A percentile compares a stretch with the other conserved stretches of the same genome.
phyloP scores from a whole-genome alignment of 37 sponge, comb jelly and placozoan genomes.

The Halisarca cf. caerulea region DNA sequence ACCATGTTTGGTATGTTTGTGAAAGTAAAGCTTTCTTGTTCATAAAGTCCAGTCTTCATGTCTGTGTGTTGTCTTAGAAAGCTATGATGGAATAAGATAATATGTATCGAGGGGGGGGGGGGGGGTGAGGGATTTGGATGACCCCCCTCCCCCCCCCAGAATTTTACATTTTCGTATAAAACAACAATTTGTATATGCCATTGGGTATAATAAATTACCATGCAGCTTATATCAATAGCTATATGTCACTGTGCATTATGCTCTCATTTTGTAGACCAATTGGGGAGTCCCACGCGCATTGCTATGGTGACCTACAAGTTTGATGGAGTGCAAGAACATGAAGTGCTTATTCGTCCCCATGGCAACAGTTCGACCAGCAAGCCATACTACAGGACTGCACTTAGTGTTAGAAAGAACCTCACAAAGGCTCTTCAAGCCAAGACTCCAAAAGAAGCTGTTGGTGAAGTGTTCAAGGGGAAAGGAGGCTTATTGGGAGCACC shows the following conservation, averaged over 20 bases:
- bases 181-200: no score
- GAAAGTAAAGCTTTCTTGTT: no score
- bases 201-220: no score
- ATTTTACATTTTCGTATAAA: no score
- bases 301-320: slow-evolving; percentile 12
- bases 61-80: no score
- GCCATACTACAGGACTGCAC: slow-evolving; percentile 6
- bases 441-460: slow-evolving; percentile 13
- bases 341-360: slow-evolving; percentile 4
- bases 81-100: no score
- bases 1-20: background rate
- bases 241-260: no score
- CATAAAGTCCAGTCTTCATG: no score
- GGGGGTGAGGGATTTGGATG: no score
- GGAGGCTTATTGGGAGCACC: slow-evolving; percentile 6
- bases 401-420: slow-evolving; percentile 1
- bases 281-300: background rate
- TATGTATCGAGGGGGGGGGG: no score
- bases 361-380: background rate
- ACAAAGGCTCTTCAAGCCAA: background rate
- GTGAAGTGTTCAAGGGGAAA: slow-evolving; percentile 1
- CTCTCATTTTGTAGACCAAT: background rate
- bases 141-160: no score
- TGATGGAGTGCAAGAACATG: slow-evolving; percentile 34
- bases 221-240: no score